Percentiles rank a stretch among this genome's conserved stretches.
Evolutionary conservation across 2,797 vertebrate genomes (phyloP).

Genomic region (Rhadinocentrus ornatus): DNA sequence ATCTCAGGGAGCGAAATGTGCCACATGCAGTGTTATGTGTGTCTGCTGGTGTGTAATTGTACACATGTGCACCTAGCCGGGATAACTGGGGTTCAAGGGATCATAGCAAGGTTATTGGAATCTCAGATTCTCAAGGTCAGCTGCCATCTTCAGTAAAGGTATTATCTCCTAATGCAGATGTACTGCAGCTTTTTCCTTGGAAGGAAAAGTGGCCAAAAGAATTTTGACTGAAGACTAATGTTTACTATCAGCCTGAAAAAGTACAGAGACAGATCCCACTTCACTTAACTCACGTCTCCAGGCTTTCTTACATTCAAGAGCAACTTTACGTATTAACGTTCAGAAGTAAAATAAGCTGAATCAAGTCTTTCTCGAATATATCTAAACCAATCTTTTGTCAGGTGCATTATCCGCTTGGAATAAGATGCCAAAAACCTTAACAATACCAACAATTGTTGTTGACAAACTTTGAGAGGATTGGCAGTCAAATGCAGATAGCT

Average conservation of each 20-base stretch:
- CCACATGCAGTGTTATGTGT: constrained; percentile 14
- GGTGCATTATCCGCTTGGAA: constrained; percentile 51
- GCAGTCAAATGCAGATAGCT: constrained; percentile 62
- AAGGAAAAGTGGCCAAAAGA: constrained; percentile 36
- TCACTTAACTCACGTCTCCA: constrained; percentile 23
- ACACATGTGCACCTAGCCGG: constrained; percentile 11
- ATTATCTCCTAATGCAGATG: constrained; percentile 71
- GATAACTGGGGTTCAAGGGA: constrained; percentile 59
- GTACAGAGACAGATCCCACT: constrained; percentile 29
- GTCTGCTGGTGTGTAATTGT: constrained; percentile 12
- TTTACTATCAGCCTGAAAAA: constrained; percentile 26
- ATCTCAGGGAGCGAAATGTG: constrained; percentile 66
- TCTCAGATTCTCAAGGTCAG: constrained; percentile 71
- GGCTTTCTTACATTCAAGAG: constrained; percentile 19
- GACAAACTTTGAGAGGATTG: constrained; percentile 55
- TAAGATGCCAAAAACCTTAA: constrained; percentile 46
- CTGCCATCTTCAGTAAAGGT: constrained; percentile 66
- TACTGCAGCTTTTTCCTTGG: constrained; percentile 65
- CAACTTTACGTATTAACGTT: constrained; percentile 36
- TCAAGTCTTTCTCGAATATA: constrained; percentile 47
- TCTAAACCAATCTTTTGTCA: constrained; percentile 52
- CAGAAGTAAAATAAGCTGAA: constrained; percentile 56
- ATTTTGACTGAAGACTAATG: not conserved
- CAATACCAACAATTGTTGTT: constrained; percentile 66
- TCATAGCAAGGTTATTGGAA: constrained; percentile 68